phyloP scores from a whole-genome alignment of 2,888 invertebrate genomes.

The Lithophane socia region DNA sequence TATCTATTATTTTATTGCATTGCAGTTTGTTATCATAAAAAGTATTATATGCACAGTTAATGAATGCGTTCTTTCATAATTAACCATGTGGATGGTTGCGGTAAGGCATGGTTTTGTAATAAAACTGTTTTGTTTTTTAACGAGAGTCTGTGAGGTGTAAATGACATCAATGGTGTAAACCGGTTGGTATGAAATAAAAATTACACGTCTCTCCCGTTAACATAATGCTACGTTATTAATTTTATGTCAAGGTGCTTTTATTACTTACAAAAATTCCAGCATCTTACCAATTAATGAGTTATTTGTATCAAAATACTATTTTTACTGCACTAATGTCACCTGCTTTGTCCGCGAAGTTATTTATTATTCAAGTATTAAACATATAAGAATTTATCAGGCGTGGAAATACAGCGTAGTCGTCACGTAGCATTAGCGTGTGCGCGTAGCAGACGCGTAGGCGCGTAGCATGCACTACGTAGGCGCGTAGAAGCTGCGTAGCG shows the following conservation, averaged over 20 bases:
- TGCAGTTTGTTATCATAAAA: conserved; percentile 34
- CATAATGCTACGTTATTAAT: conserved; percentile 13
- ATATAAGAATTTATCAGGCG: background rate
- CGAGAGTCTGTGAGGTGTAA: conserved; percentile 30
- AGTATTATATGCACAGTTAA: conserved; percentile 14
- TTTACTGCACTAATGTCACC: background rate
- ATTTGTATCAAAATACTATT: background rate
- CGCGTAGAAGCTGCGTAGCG: background rate
- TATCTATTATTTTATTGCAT: conserved; percentile 41
- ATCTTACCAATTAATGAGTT: background rate
- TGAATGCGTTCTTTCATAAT: conserved; percentile 40
- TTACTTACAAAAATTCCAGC: no score
- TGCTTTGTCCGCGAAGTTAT: background rate
- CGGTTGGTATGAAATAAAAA: conserved; percentile 22
- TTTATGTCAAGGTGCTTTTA: background rate
- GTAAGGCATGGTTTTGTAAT: conserved; percentile 14
- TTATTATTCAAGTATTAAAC: background rate
- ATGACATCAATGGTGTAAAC: conserved; percentile 19
- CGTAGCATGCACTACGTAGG: background rate
- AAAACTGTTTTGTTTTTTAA: conserved; percentile 25
- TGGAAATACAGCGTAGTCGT: background rate
- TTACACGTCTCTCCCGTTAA: conserved; percentile 21
- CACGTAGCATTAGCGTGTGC: background rate
- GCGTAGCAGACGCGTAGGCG: background rate
- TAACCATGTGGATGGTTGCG: conserved; percentile 6